These are phyloP conservation scores for Prionailurus bengalensis DNA, from an alignment of 2,113 vertebrate species.

Conservation along the genomic window DNA sequence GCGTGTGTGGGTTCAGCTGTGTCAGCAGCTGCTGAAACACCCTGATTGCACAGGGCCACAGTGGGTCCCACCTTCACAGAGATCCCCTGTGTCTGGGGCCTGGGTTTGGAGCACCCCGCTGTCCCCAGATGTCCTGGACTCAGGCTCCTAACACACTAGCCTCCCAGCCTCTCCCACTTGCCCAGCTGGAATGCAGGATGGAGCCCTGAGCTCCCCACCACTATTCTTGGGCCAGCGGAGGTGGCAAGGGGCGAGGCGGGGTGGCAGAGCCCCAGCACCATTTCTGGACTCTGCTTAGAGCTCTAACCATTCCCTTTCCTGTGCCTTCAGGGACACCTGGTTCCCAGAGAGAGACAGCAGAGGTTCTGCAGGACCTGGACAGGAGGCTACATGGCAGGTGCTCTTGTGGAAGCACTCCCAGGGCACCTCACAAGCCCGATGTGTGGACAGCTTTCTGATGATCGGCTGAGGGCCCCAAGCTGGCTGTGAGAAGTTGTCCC, in stretches of 20 bases:
- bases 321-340: background rate
- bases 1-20: background rate
- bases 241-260: background rate
- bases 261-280: background rate
- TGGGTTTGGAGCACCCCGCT: background rate
- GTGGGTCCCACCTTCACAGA: too few species aligned
- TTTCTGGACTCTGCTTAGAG: background rate
- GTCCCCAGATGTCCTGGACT: background rate
- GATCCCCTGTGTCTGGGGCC: background rate
- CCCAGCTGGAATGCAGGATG: background rate
- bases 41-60: background rate
- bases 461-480: background rate
- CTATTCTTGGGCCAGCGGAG: rapidly evolving
- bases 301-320: background rate
- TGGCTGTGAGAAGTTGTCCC: background rate
- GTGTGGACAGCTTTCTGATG: background rate
- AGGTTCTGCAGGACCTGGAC: background rate
- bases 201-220: background rate
- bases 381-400: rapidly evolving
- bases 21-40: background rate
- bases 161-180: background rate
- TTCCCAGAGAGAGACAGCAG: background rate
- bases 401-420: background rate
- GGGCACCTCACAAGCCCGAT: background rate
- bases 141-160: background rate